Conservation (phyloP, 2,113 vertebrate genomes). For the Pomatostomus ruficeps region DNA sequence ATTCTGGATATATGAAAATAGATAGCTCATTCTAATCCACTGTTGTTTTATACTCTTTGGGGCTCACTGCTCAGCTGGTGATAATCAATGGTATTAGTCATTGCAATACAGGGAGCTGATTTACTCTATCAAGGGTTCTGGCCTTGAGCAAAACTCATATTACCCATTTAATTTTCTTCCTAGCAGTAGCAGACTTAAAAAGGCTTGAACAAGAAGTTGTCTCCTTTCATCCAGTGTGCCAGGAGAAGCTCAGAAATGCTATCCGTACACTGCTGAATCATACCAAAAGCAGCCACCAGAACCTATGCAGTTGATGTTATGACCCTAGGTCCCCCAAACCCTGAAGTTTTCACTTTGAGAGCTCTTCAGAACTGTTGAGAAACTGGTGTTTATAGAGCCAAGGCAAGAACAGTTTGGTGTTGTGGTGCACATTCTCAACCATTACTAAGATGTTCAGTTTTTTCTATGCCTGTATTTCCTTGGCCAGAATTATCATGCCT, state of each 20-base stretch:
- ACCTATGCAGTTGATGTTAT: not conserved
- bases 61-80: not conserved
- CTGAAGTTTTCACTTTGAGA: not conserved
- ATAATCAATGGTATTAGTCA: conserved; percentile 27
- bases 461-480: not conserved
- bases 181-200: not conserved
- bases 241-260: not conserved
- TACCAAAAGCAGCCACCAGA: not conserved
- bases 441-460: not conserved
- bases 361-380: not conserved
- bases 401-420: not conserved
- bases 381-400: not conserved
- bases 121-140: not conserved
- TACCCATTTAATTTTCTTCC: not conserved
- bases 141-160: not conserved
- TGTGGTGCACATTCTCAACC: not conserved
- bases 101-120: not conserved
- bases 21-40: conserved; percentile 36
- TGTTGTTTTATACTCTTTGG: conserved; percentile 40
- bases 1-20: conserved; percentile 58
- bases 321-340: not conserved
- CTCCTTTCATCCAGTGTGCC: not conserved
- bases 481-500: not conserved
- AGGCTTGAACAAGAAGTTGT: not conserved
- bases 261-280: not conserved